Conservation (phyloP, 30 jellyfish, hydroid and myxozoan genomes). For the Phacellophora camtschatica region DNA sequence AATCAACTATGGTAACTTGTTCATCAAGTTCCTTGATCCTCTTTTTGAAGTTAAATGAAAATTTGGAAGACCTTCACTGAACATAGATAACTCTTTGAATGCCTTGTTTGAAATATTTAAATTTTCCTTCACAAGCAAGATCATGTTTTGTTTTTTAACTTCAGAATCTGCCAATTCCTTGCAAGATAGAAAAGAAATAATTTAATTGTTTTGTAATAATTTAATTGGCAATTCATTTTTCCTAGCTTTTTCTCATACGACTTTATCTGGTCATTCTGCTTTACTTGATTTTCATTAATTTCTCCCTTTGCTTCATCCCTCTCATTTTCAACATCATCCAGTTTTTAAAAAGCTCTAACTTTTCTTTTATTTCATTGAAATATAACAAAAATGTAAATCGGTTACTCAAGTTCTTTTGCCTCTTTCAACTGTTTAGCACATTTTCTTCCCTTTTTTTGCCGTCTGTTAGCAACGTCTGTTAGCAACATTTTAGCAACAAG, state of each 20-base stretch:
- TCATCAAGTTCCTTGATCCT: background rate
- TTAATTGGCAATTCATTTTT: background rate
- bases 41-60: background rate
- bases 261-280: background rate
- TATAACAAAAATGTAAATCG: background rate
- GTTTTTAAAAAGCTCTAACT: background rate
- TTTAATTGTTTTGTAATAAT: background rate
- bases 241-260: background rate
- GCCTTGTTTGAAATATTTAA: conserved; percentile 4
- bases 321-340: background rate
- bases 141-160: background rate
- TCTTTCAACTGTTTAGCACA: background rate
- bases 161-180: background rate
- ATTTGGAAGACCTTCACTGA: background rate
- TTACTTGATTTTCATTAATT: background rate
- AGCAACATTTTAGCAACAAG: background rate
- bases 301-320: background rate
- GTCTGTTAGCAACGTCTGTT: too few species aligned
- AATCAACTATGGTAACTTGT: background rate
- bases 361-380: background rate
- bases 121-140: background rate
- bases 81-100: background rate
- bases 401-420: background rate
- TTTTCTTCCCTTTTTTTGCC: background rate
- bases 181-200: background rate